A percentile compares a stretch with the other conserved stretches of the same genome.
Evolutionary conservation across 2,113 vertebrate genomes (phyloP).

Genomic region (Rhynchopsitta pachyrhyncha): DNA sequence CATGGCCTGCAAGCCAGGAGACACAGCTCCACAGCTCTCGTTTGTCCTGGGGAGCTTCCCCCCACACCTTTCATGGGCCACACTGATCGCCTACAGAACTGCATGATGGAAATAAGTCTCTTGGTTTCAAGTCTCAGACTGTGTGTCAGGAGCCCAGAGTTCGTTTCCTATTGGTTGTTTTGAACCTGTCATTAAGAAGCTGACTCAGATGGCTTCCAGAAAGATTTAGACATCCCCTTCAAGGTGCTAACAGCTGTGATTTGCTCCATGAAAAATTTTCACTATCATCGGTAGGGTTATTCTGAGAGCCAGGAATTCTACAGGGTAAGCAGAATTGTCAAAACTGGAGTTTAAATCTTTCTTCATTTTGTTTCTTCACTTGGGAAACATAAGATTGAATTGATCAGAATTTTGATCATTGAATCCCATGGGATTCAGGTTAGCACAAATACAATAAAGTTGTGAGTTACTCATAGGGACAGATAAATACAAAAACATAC

Average conservation of each 20-base stretch:
- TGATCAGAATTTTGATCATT: too few species aligned
- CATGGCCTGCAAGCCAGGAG: neutral
- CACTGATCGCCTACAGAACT: accelerated
- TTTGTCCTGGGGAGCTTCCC: neutral
- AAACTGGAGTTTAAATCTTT: neutral
- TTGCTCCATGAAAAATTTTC: neutral
- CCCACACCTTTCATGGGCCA: neutral
- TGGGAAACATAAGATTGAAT: neutral
- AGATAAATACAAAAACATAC: neutral
- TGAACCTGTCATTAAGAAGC: neutral
- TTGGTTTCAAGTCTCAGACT: neutral
- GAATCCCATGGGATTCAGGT: neutral
- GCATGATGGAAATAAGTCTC: neutral
- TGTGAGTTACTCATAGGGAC: neutral
- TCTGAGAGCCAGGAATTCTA: neutral
- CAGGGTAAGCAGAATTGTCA: neutral
- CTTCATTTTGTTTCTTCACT: neutral
- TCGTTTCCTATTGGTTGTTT: neutral
- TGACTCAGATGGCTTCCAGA: neutral
- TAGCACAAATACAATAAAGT: neutral
- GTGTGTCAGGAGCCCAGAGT: neutral
- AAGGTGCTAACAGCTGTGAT: neutral
- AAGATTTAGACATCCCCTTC: neutral
- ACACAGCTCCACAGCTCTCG: accelerated
- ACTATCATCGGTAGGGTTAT: neutral